phyloP scores from a whole-genome alignment of 2,797 vertebrate species.

The Sebastiscus albofasciatus region DNA sequence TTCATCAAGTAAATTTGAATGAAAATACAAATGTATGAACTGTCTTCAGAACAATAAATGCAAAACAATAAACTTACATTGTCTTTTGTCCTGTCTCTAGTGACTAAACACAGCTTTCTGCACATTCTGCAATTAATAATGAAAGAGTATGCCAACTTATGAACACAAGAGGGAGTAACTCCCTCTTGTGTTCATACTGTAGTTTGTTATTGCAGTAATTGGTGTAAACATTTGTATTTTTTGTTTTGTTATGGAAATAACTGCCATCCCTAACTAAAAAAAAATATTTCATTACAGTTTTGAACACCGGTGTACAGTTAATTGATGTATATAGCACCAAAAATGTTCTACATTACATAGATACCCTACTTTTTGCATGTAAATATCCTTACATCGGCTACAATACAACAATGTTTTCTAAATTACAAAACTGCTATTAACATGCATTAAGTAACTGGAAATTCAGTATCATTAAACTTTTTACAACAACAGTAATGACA shows the following conservation, averaged over 20 bases:
- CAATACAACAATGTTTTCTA: not conserved
- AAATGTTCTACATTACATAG: not conserved
- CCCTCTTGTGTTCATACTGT: conserved; percentile 8
- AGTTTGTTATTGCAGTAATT: not conserved
- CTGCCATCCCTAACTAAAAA: not conserved
- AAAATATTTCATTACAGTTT: not conserved
- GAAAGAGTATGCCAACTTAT: not conserved
- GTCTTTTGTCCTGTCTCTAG: not conserved
- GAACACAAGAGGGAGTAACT: not conserved
- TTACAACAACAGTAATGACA: not conserved
- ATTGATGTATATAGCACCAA: not conserved
- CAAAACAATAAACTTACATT: not conserved
- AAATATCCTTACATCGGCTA: too few species aligned
- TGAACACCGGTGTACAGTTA: not conserved
- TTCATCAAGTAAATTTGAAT: conserved; percentile 3
- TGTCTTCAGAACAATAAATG: not conserved
- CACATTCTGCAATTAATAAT: not conserved
- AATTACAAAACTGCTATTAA: not conserved
- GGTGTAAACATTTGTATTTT: not conserved
- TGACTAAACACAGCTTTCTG: not conserved
- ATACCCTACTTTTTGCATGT: not conserved
- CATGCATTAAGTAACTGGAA: not conserved
- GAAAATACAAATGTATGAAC: not conserved
- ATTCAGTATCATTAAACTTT: not conserved
- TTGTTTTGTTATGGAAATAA: not conserved